phyloP scores from a whole-genome alignment of 2,888 invertebrate species.

The Acleris emargana region DNA sequence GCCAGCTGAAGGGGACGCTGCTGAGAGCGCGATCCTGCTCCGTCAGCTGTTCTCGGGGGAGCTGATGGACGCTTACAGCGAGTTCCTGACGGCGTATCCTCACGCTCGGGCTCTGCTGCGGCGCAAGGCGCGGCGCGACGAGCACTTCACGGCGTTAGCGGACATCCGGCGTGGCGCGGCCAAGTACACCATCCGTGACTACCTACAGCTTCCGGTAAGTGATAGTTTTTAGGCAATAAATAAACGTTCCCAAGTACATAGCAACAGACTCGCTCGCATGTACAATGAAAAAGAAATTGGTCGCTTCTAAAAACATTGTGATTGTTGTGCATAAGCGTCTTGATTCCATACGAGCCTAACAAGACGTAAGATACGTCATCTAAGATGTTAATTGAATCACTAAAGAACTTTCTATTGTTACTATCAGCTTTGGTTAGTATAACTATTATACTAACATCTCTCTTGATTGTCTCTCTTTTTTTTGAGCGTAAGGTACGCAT shows the following conservation, averaged over 20 bases:
- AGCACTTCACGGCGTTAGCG: slow-evolving; percentile 87
- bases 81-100: slow-evolving; percentile 85
- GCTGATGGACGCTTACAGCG: slow-evolving; percentile 86
- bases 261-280: slow-evolving; percentile 26
- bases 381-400: no score
- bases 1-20: slow-evolving; percentile 59
- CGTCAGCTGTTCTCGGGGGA: slow-evolving; percentile 86
- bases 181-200: slow-evolving; percentile 84
- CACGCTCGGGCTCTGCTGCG: slow-evolving; percentile 85
- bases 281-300: neutral
- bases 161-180: slow-evolving; percentile 87
- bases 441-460: no score
- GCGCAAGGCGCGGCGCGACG: slow-evolving; percentile 85
- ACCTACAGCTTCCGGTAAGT: slow-evolving; percentile 89
- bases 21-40: slow-evolving; percentile 74
- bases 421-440: no score
- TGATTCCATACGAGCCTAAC: no score
- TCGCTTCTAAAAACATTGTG: no score
- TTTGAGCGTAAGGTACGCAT: neutral
- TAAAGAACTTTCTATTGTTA: no score
- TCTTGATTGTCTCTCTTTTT: no score
- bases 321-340: no score
- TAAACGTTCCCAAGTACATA: neutral
- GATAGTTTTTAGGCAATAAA: slow-evolving; percentile 39
- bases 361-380: no score